Conservation (phyloP, 2,113 vertebrate species). For the Mobula birostris region DNA sequence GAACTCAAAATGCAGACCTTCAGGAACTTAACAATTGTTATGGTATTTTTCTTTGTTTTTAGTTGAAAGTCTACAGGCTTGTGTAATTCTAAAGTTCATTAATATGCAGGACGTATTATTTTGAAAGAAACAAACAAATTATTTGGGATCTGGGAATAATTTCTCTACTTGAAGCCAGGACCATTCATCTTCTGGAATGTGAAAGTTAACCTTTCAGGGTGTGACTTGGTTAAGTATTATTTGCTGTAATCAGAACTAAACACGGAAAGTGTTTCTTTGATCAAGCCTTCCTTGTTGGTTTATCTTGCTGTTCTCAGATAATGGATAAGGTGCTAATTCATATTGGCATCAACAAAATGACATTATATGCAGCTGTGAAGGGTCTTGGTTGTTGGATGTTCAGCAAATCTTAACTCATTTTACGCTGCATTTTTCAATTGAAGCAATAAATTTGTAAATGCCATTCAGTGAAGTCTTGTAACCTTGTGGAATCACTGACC, state of each 20-base stretch:
- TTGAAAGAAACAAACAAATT: not conserved
- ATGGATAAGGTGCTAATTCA: slow-evolving; percentile 8
- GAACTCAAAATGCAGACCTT: not conserved
- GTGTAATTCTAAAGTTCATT: not conserved
- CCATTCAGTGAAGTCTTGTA: slow-evolving; percentile 26
- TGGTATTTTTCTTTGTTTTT: too few species aligned
- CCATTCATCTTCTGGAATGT: not conserved
- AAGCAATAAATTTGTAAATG: slow-evolving; percentile 39
- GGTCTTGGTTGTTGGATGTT: slow-evolving; percentile 26
- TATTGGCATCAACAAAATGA: slow-evolving; percentile 14
- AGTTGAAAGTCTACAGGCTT: not conserved
- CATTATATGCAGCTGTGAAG: not conserved
- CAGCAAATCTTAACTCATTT: slow-evolving; percentile 41
- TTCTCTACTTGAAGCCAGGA: too few species aligned
- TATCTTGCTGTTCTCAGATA: not conserved
- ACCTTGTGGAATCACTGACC: slow-evolving; percentile 44
- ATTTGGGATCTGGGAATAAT: slow-evolving; percentile 8
- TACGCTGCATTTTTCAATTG: slow-evolving; percentile 27
- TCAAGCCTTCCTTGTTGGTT: not conserved
- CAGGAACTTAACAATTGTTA: not conserved
- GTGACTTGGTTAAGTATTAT: not conserved
- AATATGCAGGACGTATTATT: not conserved
- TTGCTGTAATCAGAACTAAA: not conserved
- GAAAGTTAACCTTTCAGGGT: not conserved
- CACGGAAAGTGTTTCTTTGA: not conserved